Base-by-base conservation (phyloP, 1,140 invertebrate genomes). In the Mya arenaria region DNA sequence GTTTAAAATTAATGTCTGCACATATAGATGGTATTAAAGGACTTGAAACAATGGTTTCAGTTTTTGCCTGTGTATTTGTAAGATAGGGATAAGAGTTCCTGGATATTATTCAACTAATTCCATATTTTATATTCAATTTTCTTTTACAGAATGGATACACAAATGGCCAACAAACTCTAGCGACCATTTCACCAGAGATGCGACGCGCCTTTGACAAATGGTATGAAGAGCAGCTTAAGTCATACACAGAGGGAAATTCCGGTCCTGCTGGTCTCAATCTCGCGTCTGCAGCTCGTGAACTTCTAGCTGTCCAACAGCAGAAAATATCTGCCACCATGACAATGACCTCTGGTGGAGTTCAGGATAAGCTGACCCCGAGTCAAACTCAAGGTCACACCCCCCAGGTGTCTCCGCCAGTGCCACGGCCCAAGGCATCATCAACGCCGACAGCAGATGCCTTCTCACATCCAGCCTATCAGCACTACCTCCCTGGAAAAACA, bases 171-270 rank as follows among this genome's bases (percentile, higher is more conserved):
- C 88, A 91, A 25, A 84, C 82, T 32, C 79, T 83, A 19, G 72
- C 86, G 36, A 87, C 89, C 52, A 85, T 93, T 19, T 87, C 91
- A 10, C 90, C 90, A 19, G 92, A 93, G 60, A 88, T 90, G 23
- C 84, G 90, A 30, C 83, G 86, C 58, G 89, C 90, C 34, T 94
- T 93, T 75, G 91, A 93, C 72, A 88, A 89, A 41, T 94, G 93
- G 93, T 93, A 93, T 74, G 82, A 89, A 30, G 91, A 92, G 71
- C 91, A 93, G 74, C 68, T 87, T 19, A 75, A 87, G 52, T 82
- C 69, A n/a, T 83, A 85, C 48, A 69, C 63, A 4, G 66, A 75
- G 6, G 32, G 19, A 28, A n/a, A n/a, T n/a, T 19, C 66, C 25
- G 10, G 39, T 36, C 15, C 63, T 28, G 25, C 52, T 55, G 28